Conservation (phyloP, 2,888 invertebrate species). For the Brachycybe producta region DNA sequence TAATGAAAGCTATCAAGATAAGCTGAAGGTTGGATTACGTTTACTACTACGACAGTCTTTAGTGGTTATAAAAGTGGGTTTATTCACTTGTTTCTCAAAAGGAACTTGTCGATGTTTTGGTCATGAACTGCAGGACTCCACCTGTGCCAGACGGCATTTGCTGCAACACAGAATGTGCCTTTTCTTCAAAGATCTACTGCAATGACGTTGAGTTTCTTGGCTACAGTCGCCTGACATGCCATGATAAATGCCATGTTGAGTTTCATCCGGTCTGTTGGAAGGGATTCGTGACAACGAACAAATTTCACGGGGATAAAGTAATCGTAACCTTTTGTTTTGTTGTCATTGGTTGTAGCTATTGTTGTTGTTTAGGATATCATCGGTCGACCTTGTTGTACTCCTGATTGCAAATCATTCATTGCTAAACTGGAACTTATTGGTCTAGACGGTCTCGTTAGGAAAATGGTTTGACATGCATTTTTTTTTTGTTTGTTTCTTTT, state of each 20-base stretch:
- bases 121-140: constrained; percentile 19
- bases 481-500: too few relatives aligned
- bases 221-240: constrained; percentile 17
- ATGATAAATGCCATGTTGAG: constrained; percentile 19
- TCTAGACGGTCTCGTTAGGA: constrained; percentile 19
- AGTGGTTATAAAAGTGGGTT: too few relatives aligned
- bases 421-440: constrained; percentile 15
- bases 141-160: constrained; percentile 21
- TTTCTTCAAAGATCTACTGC: constrained; percentile 18
- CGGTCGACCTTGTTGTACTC: constrained; percentile 19
- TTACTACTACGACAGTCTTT: neutral
- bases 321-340: neutral
- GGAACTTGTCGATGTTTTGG: constrained; percentile 15
- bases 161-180: constrained; percentile 14
- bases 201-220: constrained; percentile 21
- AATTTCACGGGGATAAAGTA: constrained; percentile 4
- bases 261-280: constrained; percentile 22
- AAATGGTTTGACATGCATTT: too few relatives aligned
- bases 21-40: constrained; percentile 16
- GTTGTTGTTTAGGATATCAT: constrained; percentile 18
- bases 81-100: too few relatives aligned
- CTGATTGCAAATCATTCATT: constrained; percentile 20
- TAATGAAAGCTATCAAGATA: constrained; percentile 18
- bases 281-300: constrained; percentile 13
- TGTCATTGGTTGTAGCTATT: constrained; percentile 15